Evolutionary conservation across 2,888 invertebrate genomes (phyloP).

Genomic region (Agelastica alni): DNA sequence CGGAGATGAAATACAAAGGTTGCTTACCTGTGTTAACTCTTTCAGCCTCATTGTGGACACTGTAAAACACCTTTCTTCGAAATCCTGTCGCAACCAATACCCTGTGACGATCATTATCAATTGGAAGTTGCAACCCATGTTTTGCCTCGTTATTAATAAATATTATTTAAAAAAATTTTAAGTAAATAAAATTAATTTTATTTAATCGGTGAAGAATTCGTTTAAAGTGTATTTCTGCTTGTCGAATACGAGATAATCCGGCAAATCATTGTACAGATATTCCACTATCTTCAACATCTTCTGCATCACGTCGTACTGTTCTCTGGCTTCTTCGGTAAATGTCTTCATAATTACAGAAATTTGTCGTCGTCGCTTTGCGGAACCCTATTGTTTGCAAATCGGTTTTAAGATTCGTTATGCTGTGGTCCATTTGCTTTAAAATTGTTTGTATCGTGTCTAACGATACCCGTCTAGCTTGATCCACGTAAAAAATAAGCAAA

Average conservation of each 20-base stretch:
- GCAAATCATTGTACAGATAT: constrained; percentile 77
- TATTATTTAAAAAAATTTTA: too few species aligned
- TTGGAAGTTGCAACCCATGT: too few species aligned
- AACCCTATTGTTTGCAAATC: constrained; percentile 83
- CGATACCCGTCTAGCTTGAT: constrained; percentile 83
- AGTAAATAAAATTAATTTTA: too few species aligned
- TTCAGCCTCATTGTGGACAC: too few species aligned
- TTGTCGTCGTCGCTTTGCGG: constrained; percentile 81
- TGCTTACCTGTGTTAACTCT: too few species aligned
- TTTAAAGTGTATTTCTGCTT: constrained; percentile 91
- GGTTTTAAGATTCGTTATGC: constrained; percentile 85
- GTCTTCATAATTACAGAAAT: constrained; percentile 70
- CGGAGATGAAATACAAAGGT: too few species aligned
- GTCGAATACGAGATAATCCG: constrained; percentile 92
- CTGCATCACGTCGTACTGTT: constrained; percentile 85
- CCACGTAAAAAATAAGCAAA: constrained; percentile 79
- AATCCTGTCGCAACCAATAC: too few species aligned
- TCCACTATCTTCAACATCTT: constrained; percentile 96
- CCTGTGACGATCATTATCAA: too few species aligned
- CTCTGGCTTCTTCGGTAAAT: constrained; percentile 73
- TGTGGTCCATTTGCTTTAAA: constrained; percentile 83
- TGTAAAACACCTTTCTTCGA: too few species aligned
- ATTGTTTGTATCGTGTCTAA: constrained; percentile 81
- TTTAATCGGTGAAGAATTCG: constrained; percentile 93
- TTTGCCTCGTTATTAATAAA: too few species aligned